Evolutionary conservation across 2,113 vertebrate genomes (phyloP).

Genomic region (Crotophaga sulcirostris): DNA sequence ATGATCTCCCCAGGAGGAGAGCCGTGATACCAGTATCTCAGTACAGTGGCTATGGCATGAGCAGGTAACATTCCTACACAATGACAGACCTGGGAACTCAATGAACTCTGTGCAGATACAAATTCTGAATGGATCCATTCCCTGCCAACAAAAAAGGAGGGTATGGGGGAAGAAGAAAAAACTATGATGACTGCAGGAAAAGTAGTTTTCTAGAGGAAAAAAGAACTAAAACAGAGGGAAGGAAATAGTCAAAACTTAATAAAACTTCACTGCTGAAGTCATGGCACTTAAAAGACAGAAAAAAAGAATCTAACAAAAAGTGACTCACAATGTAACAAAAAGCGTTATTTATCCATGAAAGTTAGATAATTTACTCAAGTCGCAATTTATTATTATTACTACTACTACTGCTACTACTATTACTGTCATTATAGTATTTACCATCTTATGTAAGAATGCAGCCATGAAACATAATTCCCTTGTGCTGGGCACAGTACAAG

Average conservation of each 20-base stretch:
- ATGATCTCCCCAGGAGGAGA: slow-evolving; percentile 74
- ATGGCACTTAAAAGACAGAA: background rate
- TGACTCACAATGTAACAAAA: background rate
- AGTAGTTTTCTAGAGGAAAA: background rate
- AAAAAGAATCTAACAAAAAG: background rate
- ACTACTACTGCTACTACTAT: background rate
- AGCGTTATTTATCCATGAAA: background rate
- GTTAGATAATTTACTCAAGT: background rate
- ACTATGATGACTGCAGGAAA: background rate
- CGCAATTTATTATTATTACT: background rate
- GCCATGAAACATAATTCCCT: background rate
- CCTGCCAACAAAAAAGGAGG: slow-evolving; percentile 47
- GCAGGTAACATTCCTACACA: slow-evolving; percentile 73
- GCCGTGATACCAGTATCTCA: slow-evolving; percentile 83
- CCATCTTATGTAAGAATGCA: background rate
- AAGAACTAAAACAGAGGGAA: background rate
- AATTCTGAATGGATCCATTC: slow-evolving; percentile 83
- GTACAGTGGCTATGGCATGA: slow-evolving; percentile 73
- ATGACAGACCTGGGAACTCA: slow-evolving; percentile 9
- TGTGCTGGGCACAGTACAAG: background rate
- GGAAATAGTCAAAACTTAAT: background rate
- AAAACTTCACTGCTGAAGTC: background rate
- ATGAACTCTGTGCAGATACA: slow-evolving; percentile 26
- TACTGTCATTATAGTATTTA: background rate
- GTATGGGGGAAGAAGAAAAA: background rate